Evolutionary conservation across 2,113 vertebrate genomes (phyloP), one percentile per base, ranked within the genome.

Genomic region (Ictidomys tridecemlineatus): DNA sequence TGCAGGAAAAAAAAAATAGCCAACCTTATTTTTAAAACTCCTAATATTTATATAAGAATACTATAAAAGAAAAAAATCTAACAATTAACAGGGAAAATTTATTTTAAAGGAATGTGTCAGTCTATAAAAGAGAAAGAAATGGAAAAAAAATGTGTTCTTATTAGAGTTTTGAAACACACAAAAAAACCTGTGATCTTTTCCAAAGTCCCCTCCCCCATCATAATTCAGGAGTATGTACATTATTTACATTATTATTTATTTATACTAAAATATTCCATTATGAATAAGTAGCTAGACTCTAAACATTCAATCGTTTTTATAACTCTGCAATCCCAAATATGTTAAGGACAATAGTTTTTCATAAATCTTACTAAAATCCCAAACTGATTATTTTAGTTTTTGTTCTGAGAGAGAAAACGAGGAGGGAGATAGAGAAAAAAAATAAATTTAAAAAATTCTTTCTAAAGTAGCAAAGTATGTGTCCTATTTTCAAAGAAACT

Each of bases 401-500:
- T 80, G n/a, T 61, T 83, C 67, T 28, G 45, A 17, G 0, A 92
- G 39, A 90, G 32, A 82, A 98, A 88, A 85, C 5, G 17, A 94
- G 24, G 6, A 56, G 4, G 61, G 16, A 3, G 20, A 22, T 17
- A 14, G 53, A 5, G 53, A n/a, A 26, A 2, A 2, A 32, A 10
- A 65, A 53, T 14, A 30, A 10, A 45, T 45, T 45, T 45, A 28
- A 69, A 92, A 32, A 34, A 0, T 5, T 42, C 8, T 56, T 89
- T 65, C 63, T 74, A 76, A 96, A 94, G 92, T 84, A 92, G 45
- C 18, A 89, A 89, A 89, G 93, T 90, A 53, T 72, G 28, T 5
- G 1, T 86, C 58, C 34, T 26, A 90, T 95, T 96, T 97, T 91
- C 87, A 77, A 95, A 96, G 42, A 17, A 95, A 85, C 22, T 69